Evolutionary conservation across 2,888 invertebrate genomes (phyloP).

Genomic region (Danaus chrysippus): DNA sequence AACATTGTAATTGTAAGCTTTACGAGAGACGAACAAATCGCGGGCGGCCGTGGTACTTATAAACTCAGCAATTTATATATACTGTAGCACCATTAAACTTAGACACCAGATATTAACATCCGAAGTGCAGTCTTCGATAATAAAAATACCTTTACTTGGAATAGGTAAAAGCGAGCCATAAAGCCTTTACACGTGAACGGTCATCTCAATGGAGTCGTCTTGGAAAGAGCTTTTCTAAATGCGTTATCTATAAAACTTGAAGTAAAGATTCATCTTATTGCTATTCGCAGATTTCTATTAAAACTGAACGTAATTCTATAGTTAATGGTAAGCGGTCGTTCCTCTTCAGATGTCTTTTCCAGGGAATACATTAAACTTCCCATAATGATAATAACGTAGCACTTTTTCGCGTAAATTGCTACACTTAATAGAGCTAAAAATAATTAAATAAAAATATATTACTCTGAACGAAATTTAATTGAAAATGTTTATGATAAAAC

Average conservation of each 20-base stretch:
- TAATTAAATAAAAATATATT: not conserved
- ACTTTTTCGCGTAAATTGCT: not conserved
- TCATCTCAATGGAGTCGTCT: conserved; percentile 4
- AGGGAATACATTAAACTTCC: not conserved
- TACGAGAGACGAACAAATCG: conserved; percentile 28
- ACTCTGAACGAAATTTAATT: too few relatives aligned
- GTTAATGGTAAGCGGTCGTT: not conserved
- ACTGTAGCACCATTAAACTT: conserved; percentile 23
- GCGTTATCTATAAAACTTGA: conserved; percentile 12
- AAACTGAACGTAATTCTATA: conserved; percentile 4
- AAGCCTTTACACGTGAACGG: not conserved
- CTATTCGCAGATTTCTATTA: conserved; percentile 32
- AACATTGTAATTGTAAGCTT: conserved; percentile 37
- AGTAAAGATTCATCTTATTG: conserved; percentile 8
- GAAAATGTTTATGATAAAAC: too few relatives aligned
- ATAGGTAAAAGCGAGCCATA: not conserved
- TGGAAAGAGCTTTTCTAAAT: conserved; percentile 14
- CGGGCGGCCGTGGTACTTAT: conserved; percentile 34
- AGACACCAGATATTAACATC: conserved; percentile 12
- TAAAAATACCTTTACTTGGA: not conserved
- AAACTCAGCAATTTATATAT: conserved; percentile 34
- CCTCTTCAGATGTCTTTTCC: not conserved
- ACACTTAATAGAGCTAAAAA: not conserved
- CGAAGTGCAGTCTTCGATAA: conserved; percentile 2
- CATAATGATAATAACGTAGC: not conserved